Base-by-base conservation (phyloP, 2,113 vertebrate species). In the Oncorhynchus clarkii region DNA sequence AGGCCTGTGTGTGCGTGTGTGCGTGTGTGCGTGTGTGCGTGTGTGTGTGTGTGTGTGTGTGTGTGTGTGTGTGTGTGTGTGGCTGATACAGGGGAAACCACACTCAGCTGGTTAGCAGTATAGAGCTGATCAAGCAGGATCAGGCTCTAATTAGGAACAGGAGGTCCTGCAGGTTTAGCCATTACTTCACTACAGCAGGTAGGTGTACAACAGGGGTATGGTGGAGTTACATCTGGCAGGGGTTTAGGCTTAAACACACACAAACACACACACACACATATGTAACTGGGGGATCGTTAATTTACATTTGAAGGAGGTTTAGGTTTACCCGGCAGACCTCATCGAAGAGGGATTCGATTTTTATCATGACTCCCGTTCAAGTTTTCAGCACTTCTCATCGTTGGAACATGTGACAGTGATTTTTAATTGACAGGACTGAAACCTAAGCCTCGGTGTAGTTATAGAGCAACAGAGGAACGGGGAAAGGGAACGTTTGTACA, bases 121-220 rank as follows among this genome's bases (percentile, higher is more conserved):
- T 67, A 70, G 72, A 67, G 74, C 67, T 64, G n/a, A 77, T 72
- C 78, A 75, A 45, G 1, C n/a, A 80, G 80, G 64, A 73, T 45
- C 80, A 34, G 71, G 70, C 74, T 67, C 59, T 86, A 82, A 87
- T 81, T 76, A 79, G 77, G 80, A 87, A 80, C 76, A 85, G 73
- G n/a, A 76, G 73, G 76, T 85, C 78, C 71, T 83, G 27, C 71
- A 62, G 72, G 20, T 85, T 85, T 74, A 85, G 80, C 82, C 75
- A 84, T 79, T 34, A 76, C 54, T 11, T 45, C 16, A 45, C 39
- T 45, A 45, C 39, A 57, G 54, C 54, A 57, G 54, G 13, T 57
- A 20, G 54, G 16, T 73, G 81, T 83, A 49, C 71, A 45, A 75
- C 70, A 71, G 24, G 29, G 27, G 54, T 51, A 75, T 79, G 31